Percentiles rank a stretch among this genome's conserved stretches.
Evolutionary conservation across 2,888 invertebrate genomes (phyloP).

Genomic region (Clusia tigrina): DNA sequence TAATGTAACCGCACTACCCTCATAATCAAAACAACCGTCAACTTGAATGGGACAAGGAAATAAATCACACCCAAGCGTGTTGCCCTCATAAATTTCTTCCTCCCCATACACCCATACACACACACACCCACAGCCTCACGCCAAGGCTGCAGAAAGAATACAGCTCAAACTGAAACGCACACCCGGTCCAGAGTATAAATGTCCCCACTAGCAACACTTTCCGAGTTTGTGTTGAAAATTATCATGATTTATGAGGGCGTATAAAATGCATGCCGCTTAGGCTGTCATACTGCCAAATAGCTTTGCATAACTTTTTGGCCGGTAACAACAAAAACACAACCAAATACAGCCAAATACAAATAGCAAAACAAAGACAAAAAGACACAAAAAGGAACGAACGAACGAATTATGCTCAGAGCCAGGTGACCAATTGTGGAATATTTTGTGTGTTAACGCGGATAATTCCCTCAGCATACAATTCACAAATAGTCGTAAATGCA

Average conservation of each 20-base stretch:
- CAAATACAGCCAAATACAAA: too few species aligned
- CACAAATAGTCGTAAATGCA: too few species aligned
- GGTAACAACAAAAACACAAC: too few species aligned
- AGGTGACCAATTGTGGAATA: slow-evolving; percentile 4
- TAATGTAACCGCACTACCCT: neutral
- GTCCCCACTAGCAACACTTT: slow-evolving; percentile 3
- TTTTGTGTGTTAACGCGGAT: neutral
- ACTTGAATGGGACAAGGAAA: neutral
- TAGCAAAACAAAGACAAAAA: neutral
- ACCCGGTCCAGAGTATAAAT: too few species aligned
- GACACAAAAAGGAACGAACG: neutral
- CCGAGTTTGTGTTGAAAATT: neutral
- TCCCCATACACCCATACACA: neutral
- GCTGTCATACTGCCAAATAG: too few species aligned
- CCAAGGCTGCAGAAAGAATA: neutral
- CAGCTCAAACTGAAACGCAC: neutral
- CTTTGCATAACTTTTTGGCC: too few species aligned
- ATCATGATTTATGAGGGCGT: slow-evolving; percentile 3
- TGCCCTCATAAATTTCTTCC: neutral
- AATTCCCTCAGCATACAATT: too few species aligned
- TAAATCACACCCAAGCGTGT: neutral
- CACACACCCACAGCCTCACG: slow-evolving; percentile 20
- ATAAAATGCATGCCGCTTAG: neutral
- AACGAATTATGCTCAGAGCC: neutral
- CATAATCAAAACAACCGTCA: slow-evolving; percentile 2